A percentile compares a stretch with the other conserved stretches of the same genome.
phyloP scores from a whole-genome alignment of 2,888 invertebrate genomes.

The Drosophila ustulata region DNA sequence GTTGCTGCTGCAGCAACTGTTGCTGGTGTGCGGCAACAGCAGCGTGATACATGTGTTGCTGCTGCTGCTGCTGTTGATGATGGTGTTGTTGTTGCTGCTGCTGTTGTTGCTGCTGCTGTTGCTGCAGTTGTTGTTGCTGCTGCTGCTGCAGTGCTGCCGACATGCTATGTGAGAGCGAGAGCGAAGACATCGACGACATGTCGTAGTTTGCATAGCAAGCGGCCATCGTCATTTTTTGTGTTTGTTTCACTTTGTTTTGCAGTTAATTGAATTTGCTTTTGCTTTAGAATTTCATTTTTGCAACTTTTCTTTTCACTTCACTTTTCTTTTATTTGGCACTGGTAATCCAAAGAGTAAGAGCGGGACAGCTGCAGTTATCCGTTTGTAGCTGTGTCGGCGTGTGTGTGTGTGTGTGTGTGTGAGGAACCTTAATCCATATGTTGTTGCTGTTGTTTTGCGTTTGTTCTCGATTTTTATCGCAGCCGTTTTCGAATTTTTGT shows the following conservation, averaged over 20 bases:
- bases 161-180: slow-evolving; percentile 82
- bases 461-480: slow-evolving; percentile 31
- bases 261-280: background rate
- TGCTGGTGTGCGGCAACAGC: slow-evolving; percentile 70
- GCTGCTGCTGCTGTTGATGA: slow-evolving; percentile 57
- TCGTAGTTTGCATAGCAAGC: slow-evolving; percentile 85
- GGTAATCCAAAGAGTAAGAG: slow-evolving; percentile 82
- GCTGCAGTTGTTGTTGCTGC: slow-evolving; percentile 67
- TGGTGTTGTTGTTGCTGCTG: slow-evolving; percentile 59
- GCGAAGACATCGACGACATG: slow-evolving; percentile 76
- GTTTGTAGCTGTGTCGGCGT: slow-evolving; percentile 36
- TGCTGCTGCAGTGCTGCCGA: slow-evolving; percentile 73
- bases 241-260: slow-evolving; percentile 1
- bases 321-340: slow-evolving; percentile 80
- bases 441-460: slow-evolving; percentile 43
- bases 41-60: slow-evolving; percentile 69
- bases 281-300: slow-evolving; percentile 55
- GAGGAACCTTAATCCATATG: slow-evolving; percentile 84
- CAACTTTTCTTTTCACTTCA: slow-evolving; percentile 41
- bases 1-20: slow-evolving; percentile 63
- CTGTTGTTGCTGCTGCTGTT: slow-evolving; percentile 55
- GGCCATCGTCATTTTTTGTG: slow-evolving; percentile 84
- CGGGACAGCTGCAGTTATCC: slow-evolving; percentile 70
- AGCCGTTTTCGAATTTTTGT: slow-evolving; percentile 58
- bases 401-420: slow-evolving; percentile 41